Conservation (phyloP, 2,888 invertebrate species). For the Actias luna region DNA sequence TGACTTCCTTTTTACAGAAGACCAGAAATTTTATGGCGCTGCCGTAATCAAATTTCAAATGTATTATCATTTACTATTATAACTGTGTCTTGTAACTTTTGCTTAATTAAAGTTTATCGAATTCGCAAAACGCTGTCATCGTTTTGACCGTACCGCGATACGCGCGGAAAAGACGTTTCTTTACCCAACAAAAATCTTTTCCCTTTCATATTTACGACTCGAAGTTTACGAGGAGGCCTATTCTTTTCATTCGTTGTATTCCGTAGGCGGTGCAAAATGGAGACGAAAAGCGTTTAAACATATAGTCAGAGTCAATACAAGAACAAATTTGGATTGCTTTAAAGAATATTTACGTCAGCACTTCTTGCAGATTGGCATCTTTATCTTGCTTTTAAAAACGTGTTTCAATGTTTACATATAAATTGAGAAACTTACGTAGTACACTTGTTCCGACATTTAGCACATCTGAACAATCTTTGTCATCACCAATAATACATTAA, state of each 20-base stretch:
- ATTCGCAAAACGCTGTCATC: constrained; percentile 21
- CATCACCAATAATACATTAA: background rate
- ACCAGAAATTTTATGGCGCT: no score
- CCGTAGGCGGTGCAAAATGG: constrained; percentile 28
- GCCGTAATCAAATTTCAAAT: no score
- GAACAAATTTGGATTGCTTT: background rate
- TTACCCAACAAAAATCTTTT: constrained; percentile 58
- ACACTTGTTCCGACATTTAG: background rate
- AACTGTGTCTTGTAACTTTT: background rate
- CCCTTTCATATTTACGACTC: constrained; percentile 69
- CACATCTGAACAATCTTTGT: background rate
- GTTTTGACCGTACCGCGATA: constrained; percentile 44
- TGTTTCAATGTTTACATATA: background rate
- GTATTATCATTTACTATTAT: background rate
- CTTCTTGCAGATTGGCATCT: background rate
- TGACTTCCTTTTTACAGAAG: no score
- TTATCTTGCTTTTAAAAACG: background rate
- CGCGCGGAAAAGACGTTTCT: constrained; percentile 45
- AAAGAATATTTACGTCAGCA: background rate
- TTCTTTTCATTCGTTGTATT: constrained; percentile 58
- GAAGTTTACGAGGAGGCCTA: constrained; percentile 67
- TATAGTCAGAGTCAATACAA: background rate
- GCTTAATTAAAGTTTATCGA: background rate
- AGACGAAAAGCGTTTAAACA: constrained; percentile 16
- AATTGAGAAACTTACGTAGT: background rate